These are phyloP conservation scores for Caenorhabditis remanei DNA, from an alignment of 1,140 invertebrate species.

Conservation along the genomic window DNA sequence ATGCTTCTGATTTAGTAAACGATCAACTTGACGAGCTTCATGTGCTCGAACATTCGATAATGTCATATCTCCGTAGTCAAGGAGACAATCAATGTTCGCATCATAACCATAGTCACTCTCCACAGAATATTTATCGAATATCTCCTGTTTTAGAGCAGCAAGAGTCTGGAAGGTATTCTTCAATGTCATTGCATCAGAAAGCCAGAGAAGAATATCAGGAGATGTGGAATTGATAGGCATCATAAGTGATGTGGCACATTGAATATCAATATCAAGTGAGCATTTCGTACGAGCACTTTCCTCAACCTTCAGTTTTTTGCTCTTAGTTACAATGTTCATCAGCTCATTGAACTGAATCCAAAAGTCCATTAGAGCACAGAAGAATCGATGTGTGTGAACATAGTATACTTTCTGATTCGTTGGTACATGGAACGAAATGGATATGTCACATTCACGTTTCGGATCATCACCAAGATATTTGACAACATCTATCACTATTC, in stretches of 20 bases:
- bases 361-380: conserved; percentile 88
- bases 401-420: conserved; percentile 82
- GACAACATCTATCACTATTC: conserved; percentile 21
- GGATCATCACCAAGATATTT: conserved; percentile 68
- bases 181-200: background rate
- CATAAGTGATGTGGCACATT: conserved; percentile 59
- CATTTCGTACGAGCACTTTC: conserved; percentile 63
- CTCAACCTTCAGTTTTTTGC: conserved; percentile 45
- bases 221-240: conserved; percentile 69
- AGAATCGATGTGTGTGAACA: conserved; percentile 93
- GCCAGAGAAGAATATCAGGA: conserved; percentile 52
- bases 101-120: conserved; percentile 63
- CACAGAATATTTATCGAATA: conserved; percentile 61
- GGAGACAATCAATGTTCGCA: conserved; percentile 67
- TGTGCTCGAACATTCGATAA: conserved; percentile 42
- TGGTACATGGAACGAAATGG: conserved; percentile 84
- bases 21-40: conserved; percentile 45
- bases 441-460: conserved; percentile 84
- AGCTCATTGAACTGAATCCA: conserved; percentile 88
- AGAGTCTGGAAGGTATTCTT: conserved; percentile 32
- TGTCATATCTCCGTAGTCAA: conserved; percentile 63
- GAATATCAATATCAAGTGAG: conserved; percentile 66
- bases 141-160: conserved; percentile 5
- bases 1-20: conserved; percentile 28
- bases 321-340: conserved; percentile 83